A percentile compares a stretch with the other conserved stretches of the same genome.
phyloP scores from a whole-genome alignment of 2,797 vertebrate species.

The Lutjanus argentimaculatus region DNA sequence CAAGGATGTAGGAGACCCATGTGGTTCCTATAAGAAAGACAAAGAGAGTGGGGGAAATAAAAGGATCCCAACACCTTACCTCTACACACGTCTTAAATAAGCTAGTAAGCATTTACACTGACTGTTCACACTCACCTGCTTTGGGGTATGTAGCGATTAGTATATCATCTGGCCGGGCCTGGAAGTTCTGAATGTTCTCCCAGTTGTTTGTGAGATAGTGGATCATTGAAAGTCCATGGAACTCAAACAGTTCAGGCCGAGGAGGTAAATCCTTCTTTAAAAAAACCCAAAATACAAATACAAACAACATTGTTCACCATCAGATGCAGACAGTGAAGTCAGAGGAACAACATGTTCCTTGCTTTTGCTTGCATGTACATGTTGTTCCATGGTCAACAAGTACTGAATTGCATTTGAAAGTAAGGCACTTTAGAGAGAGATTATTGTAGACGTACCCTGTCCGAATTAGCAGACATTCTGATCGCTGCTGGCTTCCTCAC shows the following conservation, averaged over 20 bases:
- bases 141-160: conserved; percentile 82
- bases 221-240: conserved; percentile 76
- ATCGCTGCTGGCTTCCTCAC: too few relatives aligned
- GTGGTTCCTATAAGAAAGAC: conserved; percentile 72
- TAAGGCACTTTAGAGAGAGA: background rate
- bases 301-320: background rate
- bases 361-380: conserved; percentile 10
- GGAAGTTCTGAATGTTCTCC: conserved; percentile 76
- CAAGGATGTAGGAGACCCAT: conserved; percentile 79
- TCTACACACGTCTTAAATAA: background rate
- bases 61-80: background rate
- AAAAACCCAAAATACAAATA: background rate
- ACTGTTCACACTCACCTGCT: conserved; percentile 68
- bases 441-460: background rate
- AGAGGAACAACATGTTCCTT: too few relatives aligned
- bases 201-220: conserved; percentile 75
- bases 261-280: background rate
- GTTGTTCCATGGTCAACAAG: background rate
- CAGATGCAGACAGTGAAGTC: background rate
- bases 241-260: conserved; percentile 44
- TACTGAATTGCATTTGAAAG: background rate
- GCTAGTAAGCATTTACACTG: background rate
- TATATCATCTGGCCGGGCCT: conserved; percentile 83
- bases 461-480: too few relatives aligned
- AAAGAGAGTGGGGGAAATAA: background rate